Evolutionary conservation across 2,888 invertebrate species (phyloP), one percentile per base, ranked within the genome.

Genomic region (Drosophila demipolita): DNA sequence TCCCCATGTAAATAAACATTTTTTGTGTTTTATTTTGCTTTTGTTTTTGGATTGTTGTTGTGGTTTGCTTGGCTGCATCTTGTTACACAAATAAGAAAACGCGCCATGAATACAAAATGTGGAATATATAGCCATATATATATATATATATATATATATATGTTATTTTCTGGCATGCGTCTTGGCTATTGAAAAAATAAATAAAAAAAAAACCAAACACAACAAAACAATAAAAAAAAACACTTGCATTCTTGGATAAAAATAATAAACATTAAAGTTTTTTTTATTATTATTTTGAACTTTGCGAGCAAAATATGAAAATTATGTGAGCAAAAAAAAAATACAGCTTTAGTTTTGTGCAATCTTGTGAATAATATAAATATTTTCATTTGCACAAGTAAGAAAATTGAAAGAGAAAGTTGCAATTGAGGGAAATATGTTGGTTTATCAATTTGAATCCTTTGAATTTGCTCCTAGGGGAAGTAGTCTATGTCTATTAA

Each of bases 31-130:
- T 45, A 20, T 52, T 23, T 53, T 67, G 29, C 50, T 63, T 8
- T 33, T 38, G 42, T 29, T 29, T 29, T 29, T 5, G 5, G 5
- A 64, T 68, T 66, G 26, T 62, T 74, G 61, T 57, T 68, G 76
- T 36, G 69, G 55, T 49, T 42, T 64, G 69, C 53, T 71, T 70
- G 72, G 67, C 69, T 82, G 78, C 78, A 78, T 75, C 52, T 75
- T 78, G 65, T 67, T 81, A 77, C 69, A 82, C 82, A 83, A 83
- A 78, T 68, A 83, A 83, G 52, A 54, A 64, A 77, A 82, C 72
- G 70, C 69, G 65, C 65, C 32, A 77, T 83, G 85, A 85, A 85
- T 84, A 83, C 69, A 29, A 73, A 85, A 83, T 83, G 60, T 68
- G 54, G 23, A 54, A 64, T 45, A 61, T 54, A 48, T 42, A 42